Conservation (phyloP, 2,888 invertebrate species). For the Onthophagus sagittarius region DNA sequence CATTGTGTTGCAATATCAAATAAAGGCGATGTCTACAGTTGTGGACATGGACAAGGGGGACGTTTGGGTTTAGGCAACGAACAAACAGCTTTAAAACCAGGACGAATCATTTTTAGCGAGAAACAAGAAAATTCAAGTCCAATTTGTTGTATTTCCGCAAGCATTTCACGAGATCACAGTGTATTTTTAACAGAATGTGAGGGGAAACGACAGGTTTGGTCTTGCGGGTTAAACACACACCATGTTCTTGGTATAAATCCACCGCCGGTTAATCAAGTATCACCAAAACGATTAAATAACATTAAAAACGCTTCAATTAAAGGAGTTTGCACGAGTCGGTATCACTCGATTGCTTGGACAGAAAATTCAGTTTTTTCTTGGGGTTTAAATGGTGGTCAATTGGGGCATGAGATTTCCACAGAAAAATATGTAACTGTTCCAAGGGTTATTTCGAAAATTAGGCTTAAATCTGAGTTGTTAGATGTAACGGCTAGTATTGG, state of each 20-base stretch:
- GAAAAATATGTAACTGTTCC: slow-evolving; percentile 50
- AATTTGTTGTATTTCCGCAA: slow-evolving; percentile 52
- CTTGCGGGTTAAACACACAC: slow-evolving; percentile 62
- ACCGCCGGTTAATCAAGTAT: slow-evolving; percentile 49
- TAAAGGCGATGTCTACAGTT: slow-evolving; percentile 62
- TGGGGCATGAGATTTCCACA: slow-evolving; percentile 60
- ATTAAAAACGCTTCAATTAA: slow-evolving; percentile 47
- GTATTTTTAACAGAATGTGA: slow-evolving; percentile 62
- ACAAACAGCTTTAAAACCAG: slow-evolving; percentile 56
- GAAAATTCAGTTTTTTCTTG: slow-evolving; percentile 65
- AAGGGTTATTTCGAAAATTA: slow-evolving; percentile 46
- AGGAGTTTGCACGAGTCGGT: slow-evolving; percentile 65
- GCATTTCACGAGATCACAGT: slow-evolving; percentile 65
- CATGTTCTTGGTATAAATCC: slow-evolving; percentile 61
- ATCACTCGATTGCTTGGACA: slow-evolving; percentile 70
- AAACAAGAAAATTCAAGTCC: slow-evolving; percentile 36
- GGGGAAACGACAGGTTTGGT: slow-evolving; percentile 54
- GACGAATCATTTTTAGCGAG: slow-evolving; percentile 42
- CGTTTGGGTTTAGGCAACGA: slow-evolving; percentile 67
- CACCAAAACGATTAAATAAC: slow-evolving; percentile 47
- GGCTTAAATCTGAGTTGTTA: slow-evolving; percentile 35
- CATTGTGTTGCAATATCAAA: slow-evolving; percentile 66
- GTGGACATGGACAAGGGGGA: slow-evolving; percentile 79
- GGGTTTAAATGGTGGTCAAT: slow-evolving; percentile 79
- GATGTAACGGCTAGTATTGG: slow-evolving; percentile 62